A percentile compares a stretch with the other conserved stretches of the same genome.
Conservation (phyloP, 2,113 vertebrate genomes). For the Alces alces region DNA sequence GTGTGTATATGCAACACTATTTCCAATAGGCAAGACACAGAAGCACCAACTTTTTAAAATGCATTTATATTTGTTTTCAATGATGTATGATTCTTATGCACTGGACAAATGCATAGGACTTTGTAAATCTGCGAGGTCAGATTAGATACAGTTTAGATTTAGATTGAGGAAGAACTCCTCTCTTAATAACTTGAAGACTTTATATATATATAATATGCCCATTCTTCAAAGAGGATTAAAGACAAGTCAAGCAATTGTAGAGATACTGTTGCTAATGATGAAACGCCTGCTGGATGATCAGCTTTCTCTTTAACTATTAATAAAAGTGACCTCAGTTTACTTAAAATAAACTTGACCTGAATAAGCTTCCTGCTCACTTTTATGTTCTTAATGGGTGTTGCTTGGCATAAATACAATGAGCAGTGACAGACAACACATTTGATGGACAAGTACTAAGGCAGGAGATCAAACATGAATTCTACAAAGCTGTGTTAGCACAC, state of each 20-base stretch:
- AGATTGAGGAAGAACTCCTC: neutral
- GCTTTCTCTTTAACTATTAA: slow-evolving; percentile 10
- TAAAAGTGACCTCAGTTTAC: neutral
- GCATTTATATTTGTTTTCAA: neutral
- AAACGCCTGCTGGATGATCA: neutral
- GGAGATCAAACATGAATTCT: slow-evolving; percentile 38
- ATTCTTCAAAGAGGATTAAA: slow-evolving; percentile 18
- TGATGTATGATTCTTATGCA: neutral
- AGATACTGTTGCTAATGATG: neutral
- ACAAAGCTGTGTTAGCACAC: neutral
- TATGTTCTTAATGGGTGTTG: neutral
- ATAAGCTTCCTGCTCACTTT: neutral
- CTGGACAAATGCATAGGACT: neutral
- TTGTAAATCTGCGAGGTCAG: neutral
- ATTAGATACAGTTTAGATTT: neutral
- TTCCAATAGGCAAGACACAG: neutral
- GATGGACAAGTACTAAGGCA: neutral
- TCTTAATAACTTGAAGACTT: neutral
- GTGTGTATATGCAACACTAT: neutral
- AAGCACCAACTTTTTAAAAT: neutral
- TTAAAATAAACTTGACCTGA: slow-evolving; percentile 10
- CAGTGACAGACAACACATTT: neutral
- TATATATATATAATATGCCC: neutral
- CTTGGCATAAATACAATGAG: neutral
- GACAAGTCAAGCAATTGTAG: neutral